Evolutionary conservation across 2,797 vertebrate species (phyloP).

Genomic region (Muscicapa comitata): DNA sequence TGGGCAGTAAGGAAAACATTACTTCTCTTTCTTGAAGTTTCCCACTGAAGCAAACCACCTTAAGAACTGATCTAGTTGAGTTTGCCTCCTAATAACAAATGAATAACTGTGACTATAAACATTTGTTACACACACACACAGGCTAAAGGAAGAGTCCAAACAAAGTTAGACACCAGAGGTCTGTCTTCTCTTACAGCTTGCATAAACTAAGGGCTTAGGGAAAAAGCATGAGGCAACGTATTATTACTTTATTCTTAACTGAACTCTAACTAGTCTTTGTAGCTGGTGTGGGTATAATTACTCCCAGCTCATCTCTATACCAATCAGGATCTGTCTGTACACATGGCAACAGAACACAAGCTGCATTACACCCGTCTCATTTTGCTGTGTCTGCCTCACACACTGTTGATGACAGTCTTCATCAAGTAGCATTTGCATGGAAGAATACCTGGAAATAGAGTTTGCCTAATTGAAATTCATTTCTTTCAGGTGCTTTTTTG

Average conservation of each 20-base stretch:
- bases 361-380: not conserved
- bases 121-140: not conserved
- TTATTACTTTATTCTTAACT: not conserved
- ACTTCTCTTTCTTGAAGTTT: not conserved
- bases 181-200: not conserved
- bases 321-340: not conserved
- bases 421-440: not conserved
- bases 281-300: not conserved
- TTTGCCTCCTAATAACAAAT: not conserved
- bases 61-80: not conserved
- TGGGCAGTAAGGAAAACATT: not conserved
- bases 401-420: not conserved
- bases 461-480: not conserved
- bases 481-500: not conserved
- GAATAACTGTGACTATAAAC: not conserved
- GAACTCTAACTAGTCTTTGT: not conserved
- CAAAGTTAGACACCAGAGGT: not conserved
- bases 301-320: not conserved
- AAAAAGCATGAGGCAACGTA: not conserved
- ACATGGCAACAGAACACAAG: not conserved
- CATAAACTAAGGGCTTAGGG: not conserved
- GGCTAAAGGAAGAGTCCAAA: not conserved
- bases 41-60: not conserved
- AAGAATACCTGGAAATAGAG: not conserved
- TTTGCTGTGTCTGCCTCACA: not conserved